A percentile compares a stretch with the other conserved stretches of the same genome.
phyloP scores from a whole-genome alignment of 2,113 vertebrate species.

The Ailuropoda melanoleuca region DNA sequence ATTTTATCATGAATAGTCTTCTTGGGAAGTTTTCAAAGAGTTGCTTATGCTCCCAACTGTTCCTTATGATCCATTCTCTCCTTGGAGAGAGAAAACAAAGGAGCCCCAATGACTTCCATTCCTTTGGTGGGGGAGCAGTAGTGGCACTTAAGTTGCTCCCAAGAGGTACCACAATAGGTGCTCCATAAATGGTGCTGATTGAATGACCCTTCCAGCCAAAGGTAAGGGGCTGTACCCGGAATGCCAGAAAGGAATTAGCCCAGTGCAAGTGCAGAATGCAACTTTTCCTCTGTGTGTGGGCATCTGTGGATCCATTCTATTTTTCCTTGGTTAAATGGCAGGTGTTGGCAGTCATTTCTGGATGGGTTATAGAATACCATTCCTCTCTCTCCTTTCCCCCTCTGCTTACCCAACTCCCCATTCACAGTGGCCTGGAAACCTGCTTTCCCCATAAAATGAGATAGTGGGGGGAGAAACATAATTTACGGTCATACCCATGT shows the following conservation, averaged over 20 bases:
- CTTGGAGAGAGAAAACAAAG: constrained; percentile 14
- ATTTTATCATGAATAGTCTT: neutral
- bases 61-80: neutral
- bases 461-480: neutral
- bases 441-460: neutral
- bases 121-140: neutral
- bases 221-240: neutral
- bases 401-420: neutral
- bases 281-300: accelerated
- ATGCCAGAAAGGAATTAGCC: neutral
- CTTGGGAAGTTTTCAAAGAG: neutral
- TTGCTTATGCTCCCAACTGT: neutral
- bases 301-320: neutral
- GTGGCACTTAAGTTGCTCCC: neutral
- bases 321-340: neutral
- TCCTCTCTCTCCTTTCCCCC: neutral
- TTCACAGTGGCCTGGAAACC: neutral
- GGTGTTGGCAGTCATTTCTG: neutral
- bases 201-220: neutral
- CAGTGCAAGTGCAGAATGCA: neutral
- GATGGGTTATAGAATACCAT: neutral
- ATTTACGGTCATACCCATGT: neutral
- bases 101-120: neutral
- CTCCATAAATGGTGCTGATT: neutral
- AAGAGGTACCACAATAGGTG: neutral